Evolutionary conservation across 2,113 vertebrate genomes (phyloP).

Genomic region (Coryphaenoides rupestris): DNA sequence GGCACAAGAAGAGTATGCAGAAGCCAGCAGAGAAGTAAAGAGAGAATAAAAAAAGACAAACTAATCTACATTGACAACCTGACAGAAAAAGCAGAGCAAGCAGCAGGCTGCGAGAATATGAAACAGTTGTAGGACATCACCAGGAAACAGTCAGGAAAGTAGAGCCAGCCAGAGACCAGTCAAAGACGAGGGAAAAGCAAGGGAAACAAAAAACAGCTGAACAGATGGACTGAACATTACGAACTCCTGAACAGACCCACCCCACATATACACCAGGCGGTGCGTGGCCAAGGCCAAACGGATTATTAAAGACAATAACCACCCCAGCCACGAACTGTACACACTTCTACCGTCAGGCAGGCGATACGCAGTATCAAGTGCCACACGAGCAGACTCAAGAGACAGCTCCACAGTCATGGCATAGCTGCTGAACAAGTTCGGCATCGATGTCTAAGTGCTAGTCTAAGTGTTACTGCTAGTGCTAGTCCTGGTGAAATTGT

Average conservation of each 20-base stretch:
- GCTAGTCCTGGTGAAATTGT: too few species aligned
- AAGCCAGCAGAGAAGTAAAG: not conserved
- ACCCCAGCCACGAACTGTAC: too few species aligned
- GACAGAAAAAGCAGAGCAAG: not conserved
- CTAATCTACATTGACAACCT: not conserved
- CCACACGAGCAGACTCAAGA: too few species aligned
- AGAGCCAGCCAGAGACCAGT: not conserved
- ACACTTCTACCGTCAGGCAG: too few species aligned
- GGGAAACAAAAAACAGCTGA: not conserved
- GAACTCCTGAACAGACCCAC: not conserved
- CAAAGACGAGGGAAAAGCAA: not conserved
- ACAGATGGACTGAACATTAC: not conserved
- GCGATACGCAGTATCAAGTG: too few species aligned
- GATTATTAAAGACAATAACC: not conserved
- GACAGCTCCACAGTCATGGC: too few species aligned
- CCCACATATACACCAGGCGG: too few species aligned
- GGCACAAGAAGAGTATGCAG: not conserved
- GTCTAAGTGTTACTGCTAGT: too few species aligned
- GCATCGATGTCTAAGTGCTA: too few species aligned
- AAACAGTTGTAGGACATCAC: constrained; percentile 2
- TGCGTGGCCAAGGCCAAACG: too few species aligned
- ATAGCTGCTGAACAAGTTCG: too few species aligned
- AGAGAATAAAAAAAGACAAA: not conserved
- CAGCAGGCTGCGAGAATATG: not conserved
- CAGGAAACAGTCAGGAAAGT: not conserved